Evolutionary conservation across 1,140 invertebrate genomes (phyloP).

Genomic region (Cotesia chilonis): DNA sequence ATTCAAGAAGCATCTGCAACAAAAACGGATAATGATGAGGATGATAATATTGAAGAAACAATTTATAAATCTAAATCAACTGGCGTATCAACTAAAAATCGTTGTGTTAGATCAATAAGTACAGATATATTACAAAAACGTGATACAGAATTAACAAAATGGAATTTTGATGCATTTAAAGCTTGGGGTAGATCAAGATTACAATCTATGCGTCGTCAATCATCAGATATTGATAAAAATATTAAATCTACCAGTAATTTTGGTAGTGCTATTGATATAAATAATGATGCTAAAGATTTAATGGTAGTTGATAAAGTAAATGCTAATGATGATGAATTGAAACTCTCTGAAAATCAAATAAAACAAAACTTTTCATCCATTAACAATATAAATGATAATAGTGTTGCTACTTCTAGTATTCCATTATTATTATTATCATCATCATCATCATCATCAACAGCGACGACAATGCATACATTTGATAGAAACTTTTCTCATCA

Average conservation of each 20-base stretch:
- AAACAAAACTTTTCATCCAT: constrained; percentile 74
- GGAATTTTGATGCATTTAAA: constrained; percentile 82
- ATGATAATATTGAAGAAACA: constrained; percentile 41
- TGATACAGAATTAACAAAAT: constrained; percentile 71
- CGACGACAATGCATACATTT: constrained; percentile 46
- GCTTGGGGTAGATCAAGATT: constrained; percentile 83
- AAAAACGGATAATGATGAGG: constrained; percentile 66
- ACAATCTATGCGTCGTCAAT: constrained; percentile 75
- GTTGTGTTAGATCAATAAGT: constrained; percentile 72
- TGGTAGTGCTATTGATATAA: constrained; percentile 8
- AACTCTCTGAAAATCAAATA: constrained; percentile 73
- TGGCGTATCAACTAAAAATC: constrained; percentile 66
- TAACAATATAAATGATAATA: constrained; percentile 69
- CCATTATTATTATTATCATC: constrained; percentile 50
- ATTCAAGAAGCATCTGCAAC: constrained; percentile 10
- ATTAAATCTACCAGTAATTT: constrained; percentile 33
- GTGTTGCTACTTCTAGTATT: constrained; percentile 64
- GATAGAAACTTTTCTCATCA: not conserved
- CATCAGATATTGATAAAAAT: constrained; percentile 41
- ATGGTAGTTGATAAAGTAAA: constrained; percentile 53
- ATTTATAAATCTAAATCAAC: constrained; percentile 48
- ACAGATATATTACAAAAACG: constrained; percentile 63
- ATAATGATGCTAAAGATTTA: constrained; percentile 43
- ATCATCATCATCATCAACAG: constrained; percentile 38
- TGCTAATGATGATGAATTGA: constrained; percentile 63